These are phyloP conservation scores for Chrysemys picta DNA, from an alignment of 2,113 vertebrate genomes.

Conservation along the genomic window DNA sequence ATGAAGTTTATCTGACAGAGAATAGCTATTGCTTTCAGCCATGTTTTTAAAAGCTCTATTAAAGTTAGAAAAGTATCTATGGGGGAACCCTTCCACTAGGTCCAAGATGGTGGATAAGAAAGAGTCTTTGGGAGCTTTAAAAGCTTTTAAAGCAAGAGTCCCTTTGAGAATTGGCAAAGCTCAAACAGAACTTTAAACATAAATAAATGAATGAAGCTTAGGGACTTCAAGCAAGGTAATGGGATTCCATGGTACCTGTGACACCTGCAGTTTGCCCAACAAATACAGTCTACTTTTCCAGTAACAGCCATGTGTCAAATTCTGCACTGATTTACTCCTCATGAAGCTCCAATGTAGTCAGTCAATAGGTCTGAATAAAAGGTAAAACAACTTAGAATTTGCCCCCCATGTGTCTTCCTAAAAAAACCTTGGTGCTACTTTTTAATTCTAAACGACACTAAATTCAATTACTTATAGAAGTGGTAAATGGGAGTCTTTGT, in stretches of 20 bases:
- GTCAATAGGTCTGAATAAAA: background rate
- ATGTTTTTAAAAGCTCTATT: constrained; percentile 11
- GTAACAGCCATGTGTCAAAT: background rate
- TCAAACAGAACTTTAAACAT: background rate
- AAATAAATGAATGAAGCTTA: constrained; percentile 6
- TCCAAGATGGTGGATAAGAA: background rate
- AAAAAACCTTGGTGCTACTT: background rate
- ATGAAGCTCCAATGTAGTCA: background rate
- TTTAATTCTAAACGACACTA: background rate
- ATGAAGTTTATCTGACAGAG: background rate
- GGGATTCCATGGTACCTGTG: background rate
- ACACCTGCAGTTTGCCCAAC: background rate
- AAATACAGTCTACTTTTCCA: background rate
- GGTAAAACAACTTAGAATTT: background rate
- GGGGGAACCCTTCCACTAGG: background rate
- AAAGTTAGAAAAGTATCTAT: background rate
- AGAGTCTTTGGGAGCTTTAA: background rate
- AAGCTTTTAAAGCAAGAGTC: background rate
- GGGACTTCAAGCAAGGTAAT: constrained; percentile 13
- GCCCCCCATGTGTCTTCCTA: background rate
- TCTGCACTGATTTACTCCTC: background rate
- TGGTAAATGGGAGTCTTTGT: background rate
- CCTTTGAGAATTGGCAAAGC: constrained; percentile 12
- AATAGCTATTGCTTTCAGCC: background rate
- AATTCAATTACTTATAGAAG: background rate